phyloP scores from a whole-genome alignment of 2,888 invertebrate species.

The Dione vanillae region DNA sequence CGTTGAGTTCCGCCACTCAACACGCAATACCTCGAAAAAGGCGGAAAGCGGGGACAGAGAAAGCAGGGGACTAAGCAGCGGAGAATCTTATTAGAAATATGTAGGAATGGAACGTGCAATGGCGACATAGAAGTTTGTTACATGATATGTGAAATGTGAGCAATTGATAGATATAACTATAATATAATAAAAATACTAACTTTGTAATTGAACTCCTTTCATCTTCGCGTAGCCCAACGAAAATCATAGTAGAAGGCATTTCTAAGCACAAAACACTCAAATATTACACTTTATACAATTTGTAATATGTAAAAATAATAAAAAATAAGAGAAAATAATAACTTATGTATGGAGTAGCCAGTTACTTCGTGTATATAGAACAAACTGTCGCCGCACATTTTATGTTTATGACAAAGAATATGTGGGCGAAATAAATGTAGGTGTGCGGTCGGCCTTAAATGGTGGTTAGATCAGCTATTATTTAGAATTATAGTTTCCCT shows the following conservation, averaged over 20 bases:
- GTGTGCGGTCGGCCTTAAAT: constrained; percentile 60
- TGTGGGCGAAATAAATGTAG: constrained; percentile 71
- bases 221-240: constrained; percentile 83
- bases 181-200: constrained; percentile 56
- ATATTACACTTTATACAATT: not conserved
- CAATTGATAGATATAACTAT: no score
- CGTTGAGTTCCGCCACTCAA: no score
- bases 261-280: not conserved
- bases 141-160: no score
- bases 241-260: constrained; percentile 87
- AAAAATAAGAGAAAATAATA: constrained; percentile 36
- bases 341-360: constrained; percentile 56
- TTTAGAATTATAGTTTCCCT: constrained; percentile 62
- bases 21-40: no score
- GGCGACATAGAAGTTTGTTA: no score
- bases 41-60: no score
- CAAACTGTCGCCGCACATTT: constrained; percentile 63
- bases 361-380: constrained; percentile 61
- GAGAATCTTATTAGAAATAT: no score
- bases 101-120: no score
- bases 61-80: no score
- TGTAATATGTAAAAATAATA: not conserved
- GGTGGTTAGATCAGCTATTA: constrained; percentile 50
- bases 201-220: constrained; percentile 86
- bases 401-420: constrained; percentile 62